Conservation (phyloP, 2,888 invertebrate genomes). For the Parnassius orleans region DNA sequence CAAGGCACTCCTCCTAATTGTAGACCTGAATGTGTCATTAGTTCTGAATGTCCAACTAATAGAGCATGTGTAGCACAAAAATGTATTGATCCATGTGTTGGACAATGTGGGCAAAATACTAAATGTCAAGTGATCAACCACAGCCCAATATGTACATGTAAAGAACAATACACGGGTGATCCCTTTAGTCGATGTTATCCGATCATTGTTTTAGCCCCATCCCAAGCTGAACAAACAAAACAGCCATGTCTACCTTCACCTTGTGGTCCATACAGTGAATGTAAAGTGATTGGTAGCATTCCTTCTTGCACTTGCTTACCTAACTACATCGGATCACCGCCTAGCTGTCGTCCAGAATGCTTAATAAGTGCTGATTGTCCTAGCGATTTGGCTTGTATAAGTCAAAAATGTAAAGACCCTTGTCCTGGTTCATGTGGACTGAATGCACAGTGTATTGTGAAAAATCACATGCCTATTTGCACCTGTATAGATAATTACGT, state of each 20-base stretch:
- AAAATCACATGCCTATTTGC: slow-evolving; percentile 88
- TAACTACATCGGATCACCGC: slow-evolving; percentile 86
- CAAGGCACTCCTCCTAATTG: slow-evolving; percentile 85
- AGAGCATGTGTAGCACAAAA: slow-evolving; percentile 85
- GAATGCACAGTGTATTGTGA: slow-evolving; percentile 82
- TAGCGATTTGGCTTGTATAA: slow-evolving; percentile 87
- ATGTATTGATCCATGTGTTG: slow-evolving; percentile 86
- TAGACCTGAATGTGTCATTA: slow-evolving; percentile 86
- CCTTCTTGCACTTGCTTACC: slow-evolving; percentile 84
- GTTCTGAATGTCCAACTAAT: slow-evolving; percentile 85
- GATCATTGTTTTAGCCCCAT: slow-evolving; percentile 40
- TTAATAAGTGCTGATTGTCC: slow-evolving; percentile 88
- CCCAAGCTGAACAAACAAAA: slow-evolving; percentile 46
- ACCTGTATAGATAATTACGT: slow-evolving; percentile 85
- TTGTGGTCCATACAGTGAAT: slow-evolving; percentile 85
- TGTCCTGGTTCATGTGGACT: slow-evolving; percentile 89
- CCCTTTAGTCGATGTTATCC: slow-evolving; percentile 83
- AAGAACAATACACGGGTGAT: slow-evolving; percentile 82
- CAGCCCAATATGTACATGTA: slow-evolving; percentile 86
- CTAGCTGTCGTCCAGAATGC: slow-evolving; percentile 86
- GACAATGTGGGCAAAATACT: slow-evolving; percentile 87
- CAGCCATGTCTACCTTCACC: slow-evolving; percentile 84
- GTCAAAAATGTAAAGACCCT: slow-evolving; percentile 88
- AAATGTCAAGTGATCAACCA: slow-evolving; percentile 87
- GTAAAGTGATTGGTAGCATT: slow-evolving; percentile 80